phyloP scores from a whole-genome alignment of 35 echinoderm and acorn worm species.

The Apostichopus japonicus region DNA sequence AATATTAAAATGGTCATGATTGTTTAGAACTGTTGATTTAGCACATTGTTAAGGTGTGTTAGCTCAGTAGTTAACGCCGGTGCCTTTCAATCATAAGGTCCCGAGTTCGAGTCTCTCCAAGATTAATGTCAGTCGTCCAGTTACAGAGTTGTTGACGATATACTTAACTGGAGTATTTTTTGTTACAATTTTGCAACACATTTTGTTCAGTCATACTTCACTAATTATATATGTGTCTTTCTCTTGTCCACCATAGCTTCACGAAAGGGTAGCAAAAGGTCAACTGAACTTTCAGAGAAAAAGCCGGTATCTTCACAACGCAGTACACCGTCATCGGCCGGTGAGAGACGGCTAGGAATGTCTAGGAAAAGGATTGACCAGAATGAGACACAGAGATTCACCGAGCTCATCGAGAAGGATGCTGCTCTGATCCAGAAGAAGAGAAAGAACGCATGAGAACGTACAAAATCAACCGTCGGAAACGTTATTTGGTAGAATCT shows the following conservation, averaged over 20 bases:
- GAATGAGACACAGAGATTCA: conserved; percentile 23
- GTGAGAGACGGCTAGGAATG: background rate
- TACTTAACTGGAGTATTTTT: too few species aligned
- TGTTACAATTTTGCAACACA: background rate
- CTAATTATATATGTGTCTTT: background rate
- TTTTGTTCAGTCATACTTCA: background rate
- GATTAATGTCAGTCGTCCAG: too few species aligned
- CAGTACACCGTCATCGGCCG: background rate
- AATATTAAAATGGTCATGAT: too few species aligned
- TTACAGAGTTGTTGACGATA: too few species aligned
- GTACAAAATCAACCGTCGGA: conserved; percentile 95
- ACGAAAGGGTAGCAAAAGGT: background rate
- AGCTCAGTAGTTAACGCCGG: too few species aligned
- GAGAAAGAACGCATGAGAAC: conserved; percentile 78
- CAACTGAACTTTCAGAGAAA: background rate
- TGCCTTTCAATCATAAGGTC: too few species aligned
- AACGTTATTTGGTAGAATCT: conserved; percentile 83
- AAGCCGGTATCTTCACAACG: background rate
- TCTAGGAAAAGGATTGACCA: background rate
- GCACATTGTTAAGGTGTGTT: too few species aligned
- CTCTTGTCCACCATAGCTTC: background rate
- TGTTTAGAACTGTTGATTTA: too few species aligned
- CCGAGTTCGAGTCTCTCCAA: too few species aligned
- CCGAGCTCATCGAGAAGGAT: conserved; percentile 58
- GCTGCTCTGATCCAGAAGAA: conserved; percentile 72